Evolutionary conservation across 2,888 invertebrate genomes (phyloP), one percentile per base, ranked within the genome.

Genomic region (Dimorphilus gyrociliatus): DNA sequence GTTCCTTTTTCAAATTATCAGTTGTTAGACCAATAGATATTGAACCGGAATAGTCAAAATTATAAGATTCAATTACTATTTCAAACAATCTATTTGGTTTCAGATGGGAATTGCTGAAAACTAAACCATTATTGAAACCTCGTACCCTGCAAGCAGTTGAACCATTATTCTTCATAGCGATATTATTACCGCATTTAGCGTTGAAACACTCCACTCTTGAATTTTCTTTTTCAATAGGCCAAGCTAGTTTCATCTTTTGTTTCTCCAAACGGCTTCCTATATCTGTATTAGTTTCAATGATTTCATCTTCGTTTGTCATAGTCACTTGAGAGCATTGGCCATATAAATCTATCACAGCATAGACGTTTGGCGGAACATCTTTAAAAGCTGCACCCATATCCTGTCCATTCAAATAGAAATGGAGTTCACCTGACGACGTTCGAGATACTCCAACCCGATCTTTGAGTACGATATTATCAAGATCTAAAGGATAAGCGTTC

Each of bases 301-400:
- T n/a, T n/a, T n/a, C n/a, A n/a, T n/a, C n/a, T 7, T 51, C 55
- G 33, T 45, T 43, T 5, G 51, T 53, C 31, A 90, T 81, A 2
- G 84, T 81, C 13, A 85, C 86, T 71, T 88, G 84, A 2, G 85
- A 81, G 61, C 90, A 90, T 55, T 84, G 84, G 1, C 88, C 88
- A 52, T 86, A 88, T 30, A 90, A 68, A 66, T 90, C 88, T 29
- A 90, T 75, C n/a, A 90, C 85, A 2, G 85, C 86, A 66, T 81
- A 90, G 32, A 88, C 74, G 59, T 76, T 80, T 64, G 47, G 35
- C 0, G 58, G 50, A 14, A 58, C 40, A 34, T 52, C 53, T 6
- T 45, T 39, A 32, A 54, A 53, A 16, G 59, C 60, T 8, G 50
- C 46, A 1, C 60, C 60, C 42, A 50, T 48, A 34, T 60, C 60